Evolutionary conservation across 53 echinoderm and acorn worm species (phyloP), one percentile per base, ranked within the genome.

Genomic region (Mesocentrotus franciscanus): DNA sequence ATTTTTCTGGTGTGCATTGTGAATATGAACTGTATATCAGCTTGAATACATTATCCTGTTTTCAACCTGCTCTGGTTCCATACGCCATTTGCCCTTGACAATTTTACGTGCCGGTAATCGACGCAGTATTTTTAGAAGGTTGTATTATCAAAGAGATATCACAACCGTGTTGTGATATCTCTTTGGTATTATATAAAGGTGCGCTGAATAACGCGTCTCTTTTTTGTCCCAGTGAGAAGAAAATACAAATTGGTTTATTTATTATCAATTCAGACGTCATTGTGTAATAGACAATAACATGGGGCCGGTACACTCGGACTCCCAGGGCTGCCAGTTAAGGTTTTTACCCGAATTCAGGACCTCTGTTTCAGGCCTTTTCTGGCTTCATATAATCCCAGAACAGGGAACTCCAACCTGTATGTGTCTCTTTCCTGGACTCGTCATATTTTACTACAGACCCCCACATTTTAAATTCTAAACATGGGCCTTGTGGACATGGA

Each of bases 31-130:
- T 1, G 36, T 6, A 39, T 39, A 18, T 81, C 81, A 81, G 36
- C 36, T 81, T 81, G 81, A 81, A 36, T 39, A 42, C 81, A 81
- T 81, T 81, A 42, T 81, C 17, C 39, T 81, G 81, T 81, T 81
- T 18, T 42, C 20, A 42, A 16, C 81, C 15, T 29, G 17, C 6
- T 72, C 35, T 9, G 0, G 22, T 81, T 5, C 42, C 39, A 13
- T 42, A 81, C 6, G 81, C 42, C 34, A 36, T 17, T 4, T 22
- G 81, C 81, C 81, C 81, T 81, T 81, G 81, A 81, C 81, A 36
- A 42, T 2, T 17, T 79, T 35, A 20, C 8, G 42, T 17, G 17
- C 36, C 42, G 20, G 64, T 81, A 81, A 81, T 81, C 6, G 81
- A 81, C 34, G 42, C 81, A 81, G 42, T 22, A 81, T 81, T 81